Base-by-base conservation (phyloP, 2,888 invertebrate genomes). In the Eueremaeus valkanovi region DNA sequence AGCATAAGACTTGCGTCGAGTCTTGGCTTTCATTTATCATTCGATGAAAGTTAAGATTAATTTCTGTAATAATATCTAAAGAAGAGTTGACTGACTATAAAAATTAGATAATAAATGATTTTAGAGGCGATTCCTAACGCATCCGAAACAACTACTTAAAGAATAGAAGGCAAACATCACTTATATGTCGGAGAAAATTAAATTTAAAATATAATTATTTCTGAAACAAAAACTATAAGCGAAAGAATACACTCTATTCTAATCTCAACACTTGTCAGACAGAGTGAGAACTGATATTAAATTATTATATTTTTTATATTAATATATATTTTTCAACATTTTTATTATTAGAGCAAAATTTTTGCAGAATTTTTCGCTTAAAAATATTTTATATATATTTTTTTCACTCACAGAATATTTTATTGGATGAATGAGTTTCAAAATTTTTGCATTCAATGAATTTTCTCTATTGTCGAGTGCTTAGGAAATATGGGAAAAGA, bases 61-160 rank as follows among this genome's bases (percentile, higher is more conserved):
- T 63, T 63, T 63, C n/a, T 63, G 3, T 33, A 33, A 24, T 33
- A 63, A 63, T 31, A 33, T 2, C 61, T 61, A 16, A 29, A 29
- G 16, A 29, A 29, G n/a, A 61, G 31, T 31, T 31, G 13, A 29
- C 13, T 61, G 31, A 29, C 18, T 51, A 24, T 16, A 29, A 27
- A 63, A 63, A 63, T 31, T 31, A 31, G 18, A 63, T 61, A 61
- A 29, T 63, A 63, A 63, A 61, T 61, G 61, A 45, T 45, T 45
- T 16, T 3, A 45, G 18, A 11, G 45, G 11, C 9, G 36, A 45
- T 11, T 45, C 36, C 11, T n/a, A n/a, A n/a, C n/a, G n/a, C n/a
- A n/a, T n/a, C n/a, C n/a, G n/a, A n/a, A n/a, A n/a, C n/a, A n/a
- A n/a, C n/a, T n/a, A n/a, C n/a, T n/a, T n/a, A n/a, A n/a, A n/a